Percentiles rank a stretch among this genome's conserved stretches.
These are phyloP conservation scores for Cygnus buccinator DNA, from an alignment of 2,113 vertebrate species.

Conservation along the genomic window DNA sequence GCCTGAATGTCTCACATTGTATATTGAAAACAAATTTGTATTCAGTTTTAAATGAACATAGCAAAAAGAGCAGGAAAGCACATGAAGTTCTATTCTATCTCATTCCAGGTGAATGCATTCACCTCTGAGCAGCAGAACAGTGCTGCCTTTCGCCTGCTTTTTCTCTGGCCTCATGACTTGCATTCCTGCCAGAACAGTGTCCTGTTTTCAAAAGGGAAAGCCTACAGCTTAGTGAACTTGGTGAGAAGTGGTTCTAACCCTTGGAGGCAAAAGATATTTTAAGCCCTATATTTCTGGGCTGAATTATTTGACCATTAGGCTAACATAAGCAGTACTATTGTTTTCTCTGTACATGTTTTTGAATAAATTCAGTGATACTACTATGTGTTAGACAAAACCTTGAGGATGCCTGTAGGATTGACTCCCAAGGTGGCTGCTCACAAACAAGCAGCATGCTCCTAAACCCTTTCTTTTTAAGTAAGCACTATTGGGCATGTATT, in stretches of 20 bases:
- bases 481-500: not conserved
- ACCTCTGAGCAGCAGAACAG: not conserved
- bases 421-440: not conserved
- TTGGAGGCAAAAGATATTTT: not conserved
- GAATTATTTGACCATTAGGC: not conserved
- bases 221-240: not conserved
- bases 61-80: not conserved
- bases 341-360: not conserved
- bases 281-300: not conserved
- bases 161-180: not conserved
- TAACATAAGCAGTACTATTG: not conserved
- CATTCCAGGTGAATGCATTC: not conserved
- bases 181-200: not conserved
- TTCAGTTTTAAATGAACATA: not conserved
- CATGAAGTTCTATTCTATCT: not conserved
- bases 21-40: not conserved
- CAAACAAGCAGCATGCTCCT: not conserved
- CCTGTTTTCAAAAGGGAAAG: not conserved
- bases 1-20: not conserved
- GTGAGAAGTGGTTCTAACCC: not conserved
- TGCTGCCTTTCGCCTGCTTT: not conserved
- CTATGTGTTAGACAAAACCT: not conserved
- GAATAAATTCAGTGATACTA: not conserved
- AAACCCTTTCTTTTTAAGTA: not conserved
- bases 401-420: not conserved